phyloP scores from a whole-genome alignment of 2,113 vertebrate genomes.

The Tetraodon nigroviridis region DNA sequence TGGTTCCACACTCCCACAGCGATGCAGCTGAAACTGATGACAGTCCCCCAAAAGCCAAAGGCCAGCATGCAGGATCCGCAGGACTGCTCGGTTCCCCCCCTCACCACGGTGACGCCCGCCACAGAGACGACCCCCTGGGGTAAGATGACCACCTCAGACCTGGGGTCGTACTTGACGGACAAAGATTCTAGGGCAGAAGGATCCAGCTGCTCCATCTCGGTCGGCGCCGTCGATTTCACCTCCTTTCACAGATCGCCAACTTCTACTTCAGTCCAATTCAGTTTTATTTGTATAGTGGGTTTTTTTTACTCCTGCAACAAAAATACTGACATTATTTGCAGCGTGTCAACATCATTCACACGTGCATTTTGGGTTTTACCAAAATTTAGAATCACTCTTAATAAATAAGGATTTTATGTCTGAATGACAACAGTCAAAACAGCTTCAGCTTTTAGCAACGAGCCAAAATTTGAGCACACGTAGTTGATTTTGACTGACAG shows the following conservation, averaged over 20 bases:
- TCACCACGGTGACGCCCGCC: slow-evolving; percentile 70
- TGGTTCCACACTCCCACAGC: slow-evolving; percentile 71
- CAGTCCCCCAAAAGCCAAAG: slow-evolving; percentile 72
- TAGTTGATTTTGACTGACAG: not conserved
- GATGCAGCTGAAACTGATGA: slow-evolving; percentile 68
- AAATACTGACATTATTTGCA: not conserved
- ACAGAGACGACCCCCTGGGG: slow-evolving; percentile 70
- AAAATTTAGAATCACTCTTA: too few relatives aligned
- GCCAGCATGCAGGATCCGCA: slow-evolving; percentile 75
- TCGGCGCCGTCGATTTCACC: slow-evolving; percentile 30
- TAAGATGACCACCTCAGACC: slow-evolving; percentile 64
- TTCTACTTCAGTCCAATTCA: not conserved
- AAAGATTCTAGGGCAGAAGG: slow-evolving; percentile 48
- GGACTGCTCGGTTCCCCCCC: slow-evolving; percentile 72
- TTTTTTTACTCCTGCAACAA: slow-evolving; percentile 25
- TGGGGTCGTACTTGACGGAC: slow-evolving; percentile 62
- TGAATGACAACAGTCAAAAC: not conserved
- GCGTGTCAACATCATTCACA: too few relatives aligned
- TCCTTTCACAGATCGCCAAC: not conserved
- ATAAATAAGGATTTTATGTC: too few relatives aligned
- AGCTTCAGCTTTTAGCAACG: not conserved
- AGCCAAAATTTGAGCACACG: not conserved
- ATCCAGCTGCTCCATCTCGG: slow-evolving; percentile 54
- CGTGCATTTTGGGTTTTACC: too few relatives aligned
- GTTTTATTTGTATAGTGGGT: not conserved